Evolutionary conservation across 2,888 invertebrate species (phyloP), one percentile per base, ranked within the genome.

Genomic region (Ernsta delagoae): DNA sequence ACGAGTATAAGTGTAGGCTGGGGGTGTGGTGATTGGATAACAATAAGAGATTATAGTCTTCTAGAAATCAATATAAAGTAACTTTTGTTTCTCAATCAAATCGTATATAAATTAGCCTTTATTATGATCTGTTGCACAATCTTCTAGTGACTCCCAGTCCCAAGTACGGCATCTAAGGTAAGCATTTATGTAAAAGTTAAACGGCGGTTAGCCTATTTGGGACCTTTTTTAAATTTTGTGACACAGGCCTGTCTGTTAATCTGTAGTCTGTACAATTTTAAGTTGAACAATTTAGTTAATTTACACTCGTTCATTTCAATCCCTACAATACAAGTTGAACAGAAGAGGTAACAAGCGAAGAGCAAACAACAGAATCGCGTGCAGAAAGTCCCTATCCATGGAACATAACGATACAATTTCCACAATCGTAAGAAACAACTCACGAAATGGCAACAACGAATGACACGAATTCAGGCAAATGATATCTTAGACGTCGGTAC

Each of bases 321-420:
- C 24, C 24, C 24, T 24, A 24, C 24, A 24, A 4, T 36, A 39
- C 39, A 6, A 39, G 3, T 60, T 12, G 11, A 16, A 61, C 61
- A 50, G 36, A 34, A 36, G 48, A 48, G 12, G 12, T n/a, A 61
- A 36, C 61, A 48, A 50, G 48, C 48, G 39, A 39, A 39, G 36
- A 50, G 61, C 61, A 7, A 39, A 39, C 39, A 34, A 61, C 45
- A 59, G 12, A 50, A 70, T 74, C 71, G 74, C 74, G 74, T 74
- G 74, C 71, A 50, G 41, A 57, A 53, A 68, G 70, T 65, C 67
- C 65, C 59, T 54, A 70, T 70, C 68, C 66, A 60, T 60, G 31
- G 34, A 66, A 66, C 73, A 70, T 61, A 70, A 68, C 66, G 70
- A 71, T 65, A 71, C 70, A 73, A 71, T 71, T 70, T 65, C 56